Evolutionary conservation across 2,888 invertebrate species (phyloP).

Genomic region (Leptopilina drosophilae): DNA sequence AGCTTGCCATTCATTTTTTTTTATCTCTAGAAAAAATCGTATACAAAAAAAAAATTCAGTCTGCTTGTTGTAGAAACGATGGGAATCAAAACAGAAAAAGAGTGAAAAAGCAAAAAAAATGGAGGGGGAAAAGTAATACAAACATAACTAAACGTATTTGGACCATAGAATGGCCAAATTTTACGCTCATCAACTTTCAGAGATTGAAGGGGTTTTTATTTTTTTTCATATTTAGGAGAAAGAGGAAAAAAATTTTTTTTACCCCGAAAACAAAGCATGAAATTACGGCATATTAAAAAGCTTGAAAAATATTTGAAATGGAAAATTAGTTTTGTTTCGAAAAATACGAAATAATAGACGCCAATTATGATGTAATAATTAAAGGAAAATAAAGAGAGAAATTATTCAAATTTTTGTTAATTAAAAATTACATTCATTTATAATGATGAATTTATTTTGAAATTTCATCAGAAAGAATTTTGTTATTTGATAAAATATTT

Average conservation of each 20-base stretch:
- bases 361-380: not conserved
- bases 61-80: not conserved
- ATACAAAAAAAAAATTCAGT: not conserved
- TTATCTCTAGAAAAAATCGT: constrained; percentile 31
- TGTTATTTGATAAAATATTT: too few species aligned
- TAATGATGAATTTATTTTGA: too few species aligned
- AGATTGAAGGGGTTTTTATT: not conserved
- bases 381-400: not conserved
- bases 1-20: constrained; percentile 30
- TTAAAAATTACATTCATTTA: too few species aligned
- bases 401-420: not conserved
- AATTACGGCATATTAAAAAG: not conserved
- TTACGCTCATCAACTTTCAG: constrained; percentile 20
- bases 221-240: constrained; percentile 1
- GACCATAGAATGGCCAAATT: constrained; percentile 8
- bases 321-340: not conserved
- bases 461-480: too few species aligned
- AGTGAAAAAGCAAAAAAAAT: not conserved
- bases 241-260: not conserved
- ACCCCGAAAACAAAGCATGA: constrained; percentile 5
- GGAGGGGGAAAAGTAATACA: not conserved
- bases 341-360: not conserved
- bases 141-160: constrained; percentile 16
- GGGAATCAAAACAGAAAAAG: constrained; percentile 12
- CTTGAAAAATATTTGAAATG: not conserved